A percentile compares a stretch with the other conserved stretches of the same genome.
Evolutionary conservation across 2,797 vertebrate genomes (phyloP).

Genomic region (Hybognathus amarus): DNA sequence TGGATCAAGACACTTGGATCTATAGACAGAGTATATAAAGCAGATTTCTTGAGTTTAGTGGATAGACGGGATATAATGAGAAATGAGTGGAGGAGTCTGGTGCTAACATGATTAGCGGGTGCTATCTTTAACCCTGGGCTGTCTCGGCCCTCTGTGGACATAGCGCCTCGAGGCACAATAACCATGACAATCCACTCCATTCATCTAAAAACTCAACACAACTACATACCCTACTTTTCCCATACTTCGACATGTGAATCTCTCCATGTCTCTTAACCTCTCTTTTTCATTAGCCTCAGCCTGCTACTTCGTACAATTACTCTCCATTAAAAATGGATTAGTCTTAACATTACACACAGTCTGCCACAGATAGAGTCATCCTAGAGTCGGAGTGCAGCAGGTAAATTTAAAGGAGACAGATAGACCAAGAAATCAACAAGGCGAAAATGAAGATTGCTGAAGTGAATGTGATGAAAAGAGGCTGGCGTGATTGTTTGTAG

Average conservation of each 20-base stretch:
- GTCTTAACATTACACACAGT: conserved; percentile 74
- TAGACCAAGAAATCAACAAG: conserved; percentile 11
- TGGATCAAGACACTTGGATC: conserved; percentile 1
- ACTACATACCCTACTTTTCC: conserved; percentile 25
- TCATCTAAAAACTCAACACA: conserved; percentile 33
- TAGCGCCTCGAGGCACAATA: conserved; percentile 6
- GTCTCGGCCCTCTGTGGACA: conserved; percentile 30
- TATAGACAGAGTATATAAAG: conserved; percentile 14
- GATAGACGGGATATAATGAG: conserved; percentile 38
- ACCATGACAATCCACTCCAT: conserved; percentile 30
- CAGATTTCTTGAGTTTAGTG: conserved; percentile 33
- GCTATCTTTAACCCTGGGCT: conserved; percentile 43
- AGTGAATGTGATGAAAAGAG: conserved; percentile 11
- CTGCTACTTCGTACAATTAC: conserved; percentile 69
- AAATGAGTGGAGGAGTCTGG: conserved; percentile 25
- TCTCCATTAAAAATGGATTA: conserved; percentile 72
- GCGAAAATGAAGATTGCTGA: neutral
- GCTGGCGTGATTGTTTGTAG: neutral
- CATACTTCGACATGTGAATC: conserved; percentile 28
- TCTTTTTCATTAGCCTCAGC: conserved; percentile 54
- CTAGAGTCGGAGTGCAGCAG: neutral
- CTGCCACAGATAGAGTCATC: conserved; percentile 31
- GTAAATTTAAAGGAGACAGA: conserved; percentile 33
- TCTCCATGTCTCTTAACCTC: conserved; percentile 13
- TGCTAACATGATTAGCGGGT: conserved; percentile 52